A percentile compares a stretch with the other conserved stretches of the same genome.
Evolutionary conservation across 37 sponge, comb jelly and placozoan genomes (phyloP).

Genomic region (Geodia barretti): DNA sequence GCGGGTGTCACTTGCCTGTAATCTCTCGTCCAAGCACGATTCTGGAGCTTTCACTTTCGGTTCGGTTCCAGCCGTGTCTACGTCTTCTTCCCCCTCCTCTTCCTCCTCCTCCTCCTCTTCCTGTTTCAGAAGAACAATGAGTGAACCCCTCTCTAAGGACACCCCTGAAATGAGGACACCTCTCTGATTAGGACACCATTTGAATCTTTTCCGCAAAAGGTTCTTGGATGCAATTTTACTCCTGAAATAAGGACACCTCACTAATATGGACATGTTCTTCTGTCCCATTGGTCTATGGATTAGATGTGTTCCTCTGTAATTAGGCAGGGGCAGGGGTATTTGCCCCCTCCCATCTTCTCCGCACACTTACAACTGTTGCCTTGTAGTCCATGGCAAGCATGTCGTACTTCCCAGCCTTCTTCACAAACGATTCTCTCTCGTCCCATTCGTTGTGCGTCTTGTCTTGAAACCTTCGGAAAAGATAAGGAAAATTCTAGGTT

Average conservation of each 20-base stretch:
- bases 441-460: constrained; percentile 88
- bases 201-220: no score
- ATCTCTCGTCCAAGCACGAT: constrained; percentile 25
- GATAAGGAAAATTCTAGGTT: background rate
- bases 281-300: no score
- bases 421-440: constrained; percentile 69
- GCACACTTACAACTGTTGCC: no score
- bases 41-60: background rate
- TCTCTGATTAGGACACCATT: no score
- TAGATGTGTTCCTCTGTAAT: background rate
- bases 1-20: constrained; percentile 13
- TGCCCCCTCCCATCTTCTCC: no score
- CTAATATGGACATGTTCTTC: no score
- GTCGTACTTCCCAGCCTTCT: constrained; percentile 87
- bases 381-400: constrained; percentile 79
- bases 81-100: constrained; percentile 26
- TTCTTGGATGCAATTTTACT: no score
- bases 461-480: constrained; percentile 73
- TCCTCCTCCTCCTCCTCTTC: background rate
- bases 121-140: no score
- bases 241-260: no score
- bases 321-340: no score
- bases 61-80: background rate
- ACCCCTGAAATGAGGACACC: no score
- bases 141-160: no score